phyloP scores from a whole-genome alignment of 2,888 invertebrate genomes.

The Synergus gifuensis region DNA sequence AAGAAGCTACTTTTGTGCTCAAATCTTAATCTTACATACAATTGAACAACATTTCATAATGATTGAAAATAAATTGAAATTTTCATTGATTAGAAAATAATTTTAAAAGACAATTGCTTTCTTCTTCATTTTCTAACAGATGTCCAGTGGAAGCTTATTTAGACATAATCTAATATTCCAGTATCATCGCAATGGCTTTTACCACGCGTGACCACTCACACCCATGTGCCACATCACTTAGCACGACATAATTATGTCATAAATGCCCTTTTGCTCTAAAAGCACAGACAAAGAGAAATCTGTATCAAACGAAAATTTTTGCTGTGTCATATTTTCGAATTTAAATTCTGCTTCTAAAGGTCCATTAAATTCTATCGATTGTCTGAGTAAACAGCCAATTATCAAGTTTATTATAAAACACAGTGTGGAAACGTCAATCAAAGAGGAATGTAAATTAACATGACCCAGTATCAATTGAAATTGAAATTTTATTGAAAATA shows the following conservation, averaged over 20 bases:
- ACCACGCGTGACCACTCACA: slow-evolving; percentile 10
- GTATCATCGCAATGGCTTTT: slow-evolving; percentile 10
- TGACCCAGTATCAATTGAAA: not conserved
- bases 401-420: not conserved
- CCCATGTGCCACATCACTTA: slow-evolving; percentile 35
- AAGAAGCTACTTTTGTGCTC: not conserved
- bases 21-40: too few species aligned
- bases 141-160: slow-evolving; percentile 2
- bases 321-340: not conserved
- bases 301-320: slow-evolving; percentile 18
- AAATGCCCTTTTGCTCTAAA: slow-evolving; percentile 36
- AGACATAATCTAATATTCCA: slow-evolving; percentile 22
- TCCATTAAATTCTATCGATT: not conserved
- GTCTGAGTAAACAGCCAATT: not conserved
- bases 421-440: not conserved
- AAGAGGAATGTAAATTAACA: not conserved
- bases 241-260: slow-evolving; percentile 34
- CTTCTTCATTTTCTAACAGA: not conserved
- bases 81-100: too few species aligned
- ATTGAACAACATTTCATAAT: too few species aligned
- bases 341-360: not conserved
- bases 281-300: slow-evolving; percentile 32
- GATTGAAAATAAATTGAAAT: too few species aligned
- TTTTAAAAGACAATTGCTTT: too few species aligned
- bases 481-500: not conserved